Conservation (phyloP, 2,888 invertebrate species). For the Pyralis farinalis region DNA sequence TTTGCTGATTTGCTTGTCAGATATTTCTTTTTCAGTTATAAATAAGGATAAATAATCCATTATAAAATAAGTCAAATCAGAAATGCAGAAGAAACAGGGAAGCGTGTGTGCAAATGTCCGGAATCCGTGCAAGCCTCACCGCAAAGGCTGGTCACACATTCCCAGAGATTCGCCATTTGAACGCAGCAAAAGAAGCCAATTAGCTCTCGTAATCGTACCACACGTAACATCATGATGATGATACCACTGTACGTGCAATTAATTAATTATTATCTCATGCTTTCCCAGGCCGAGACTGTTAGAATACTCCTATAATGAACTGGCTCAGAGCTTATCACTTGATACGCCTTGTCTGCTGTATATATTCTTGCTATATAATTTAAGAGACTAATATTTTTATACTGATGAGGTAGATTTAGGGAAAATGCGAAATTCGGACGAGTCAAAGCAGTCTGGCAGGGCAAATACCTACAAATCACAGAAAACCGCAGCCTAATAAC, state of each 20-base stretch:
- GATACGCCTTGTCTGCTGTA: too few species aligned
- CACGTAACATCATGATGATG: slow-evolving; percentile 14
- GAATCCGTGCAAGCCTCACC: slow-evolving; percentile 20
- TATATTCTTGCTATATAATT: too few species aligned
- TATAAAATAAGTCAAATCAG: slow-evolving; percentile 6
- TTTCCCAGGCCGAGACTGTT: slow-evolving; percentile 5
- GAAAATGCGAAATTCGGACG: too few species aligned
- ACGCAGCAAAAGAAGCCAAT: slow-evolving; percentile 16
- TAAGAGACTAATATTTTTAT: too few species aligned
- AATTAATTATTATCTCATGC: slow-evolving; percentile 1
- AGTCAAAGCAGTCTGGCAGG: too few species aligned
- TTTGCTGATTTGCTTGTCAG: too few species aligned
- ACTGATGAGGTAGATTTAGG: too few species aligned
- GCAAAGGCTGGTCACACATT: slow-evolving; percentile 5
- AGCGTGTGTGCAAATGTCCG: slow-evolving; percentile 26
- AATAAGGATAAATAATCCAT: neutral
- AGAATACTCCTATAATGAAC: neutral
- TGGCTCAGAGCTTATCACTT: too few species aligned
- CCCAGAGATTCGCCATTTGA: slow-evolving; percentile 18
- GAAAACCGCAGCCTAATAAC: too few species aligned
- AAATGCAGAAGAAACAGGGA: slow-evolving; percentile 31
- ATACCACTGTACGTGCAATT: slow-evolving; percentile 1
- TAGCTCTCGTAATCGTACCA: slow-evolving; percentile 1
- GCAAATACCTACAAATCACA: too few species aligned
- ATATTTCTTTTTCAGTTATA: too few species aligned